These are phyloP conservation scores for Globia sparganii DNA, from an alignment of 2,888 invertebrate genomes.

Conservation along the genomic window DNA sequence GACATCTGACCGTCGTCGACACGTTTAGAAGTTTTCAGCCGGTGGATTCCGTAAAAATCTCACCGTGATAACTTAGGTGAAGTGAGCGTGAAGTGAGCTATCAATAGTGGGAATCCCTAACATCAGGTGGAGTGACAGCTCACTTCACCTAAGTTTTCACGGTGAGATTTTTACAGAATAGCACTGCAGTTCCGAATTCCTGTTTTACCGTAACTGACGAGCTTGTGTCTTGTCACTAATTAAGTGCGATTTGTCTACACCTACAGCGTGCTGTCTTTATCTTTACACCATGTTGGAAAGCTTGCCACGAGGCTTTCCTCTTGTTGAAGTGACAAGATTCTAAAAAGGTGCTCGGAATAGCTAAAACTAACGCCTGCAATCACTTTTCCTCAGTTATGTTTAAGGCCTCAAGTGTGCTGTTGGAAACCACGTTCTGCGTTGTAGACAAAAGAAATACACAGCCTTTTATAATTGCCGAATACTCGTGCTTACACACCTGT, in stretches of 20 bases:
- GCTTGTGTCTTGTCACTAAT: conserved; percentile 20
- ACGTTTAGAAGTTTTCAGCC: conserved; percentile 25
- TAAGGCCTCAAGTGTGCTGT: neutral
- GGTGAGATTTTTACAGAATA: no score
- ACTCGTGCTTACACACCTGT: neutral
- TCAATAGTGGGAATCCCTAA: no score
- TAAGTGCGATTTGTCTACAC: conserved; percentile 31
- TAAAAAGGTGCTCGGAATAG: neutral
- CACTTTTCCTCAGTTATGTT: no score
- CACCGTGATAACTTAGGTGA: no score
- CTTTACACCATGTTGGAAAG: conserved; percentile 10
- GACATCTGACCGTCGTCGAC: conserved; percentile 9
- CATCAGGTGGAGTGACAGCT: no score
- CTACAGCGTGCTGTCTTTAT: conserved; percentile 10
- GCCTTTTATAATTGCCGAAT: neutral
- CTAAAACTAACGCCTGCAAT: neutral
- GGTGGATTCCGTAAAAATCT: no score
- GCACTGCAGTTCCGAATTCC: conserved; percentile 52
- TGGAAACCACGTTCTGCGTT: neutral
- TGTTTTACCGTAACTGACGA: conserved; percentile 52
- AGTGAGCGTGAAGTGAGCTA: no score
- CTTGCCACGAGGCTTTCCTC: conserved; percentile 11
- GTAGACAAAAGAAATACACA: neutral
- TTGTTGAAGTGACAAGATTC: neutral
- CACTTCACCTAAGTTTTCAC: no score